Evolutionary conservation across 2,797 vertebrate genomes (phyloP).

Genomic region (Acanthurus lineatus): DNA sequence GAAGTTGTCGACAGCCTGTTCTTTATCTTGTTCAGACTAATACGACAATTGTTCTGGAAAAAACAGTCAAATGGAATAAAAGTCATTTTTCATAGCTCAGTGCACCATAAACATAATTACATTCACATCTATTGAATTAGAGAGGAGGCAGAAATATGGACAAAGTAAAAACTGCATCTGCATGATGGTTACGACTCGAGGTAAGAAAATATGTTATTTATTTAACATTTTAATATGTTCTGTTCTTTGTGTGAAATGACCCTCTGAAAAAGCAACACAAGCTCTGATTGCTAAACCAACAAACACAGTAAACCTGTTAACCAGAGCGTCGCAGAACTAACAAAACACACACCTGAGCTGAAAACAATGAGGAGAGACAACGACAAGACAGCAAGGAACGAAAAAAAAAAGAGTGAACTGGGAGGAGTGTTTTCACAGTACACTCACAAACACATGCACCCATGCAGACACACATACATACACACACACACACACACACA

Average conservation of each 20-base stretch:
- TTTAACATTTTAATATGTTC: not conserved
- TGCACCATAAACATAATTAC: not conserved
- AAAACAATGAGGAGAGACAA: slow-evolving; percentile 41
- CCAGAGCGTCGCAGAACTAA: slow-evolving; percentile 1
- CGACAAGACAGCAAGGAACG: slow-evolving; percentile 27
- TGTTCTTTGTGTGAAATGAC: slow-evolving; percentile 16
- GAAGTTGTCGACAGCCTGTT: not conserved
- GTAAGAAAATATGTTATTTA: not conserved
- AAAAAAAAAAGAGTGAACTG: slow-evolving; percentile 22
- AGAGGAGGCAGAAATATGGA: not conserved
- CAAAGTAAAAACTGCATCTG: not conserved
- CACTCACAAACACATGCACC: not conserved
- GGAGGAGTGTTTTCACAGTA: slow-evolving; percentile 48
- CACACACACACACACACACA: no score
- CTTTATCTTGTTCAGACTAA: not conserved
- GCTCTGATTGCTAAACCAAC: slow-evolving; percentile 20
- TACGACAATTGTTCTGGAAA: not conserved
- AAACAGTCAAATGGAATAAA: not conserved
- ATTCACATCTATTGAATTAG: slow-evolving; percentile 4
- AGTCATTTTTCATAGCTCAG: not conserved
- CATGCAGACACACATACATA: no score
- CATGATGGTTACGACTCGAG: not conserved
- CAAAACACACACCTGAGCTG: slow-evolving; percentile 45
- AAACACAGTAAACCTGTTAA: slow-evolving; percentile 26
- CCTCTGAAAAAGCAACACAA: slow-evolving; percentile 45